These are phyloP conservation scores for Bombus waltoni DNA, from an alignment of 1,140 invertebrate species.

Conservation along the genomic window DNA sequence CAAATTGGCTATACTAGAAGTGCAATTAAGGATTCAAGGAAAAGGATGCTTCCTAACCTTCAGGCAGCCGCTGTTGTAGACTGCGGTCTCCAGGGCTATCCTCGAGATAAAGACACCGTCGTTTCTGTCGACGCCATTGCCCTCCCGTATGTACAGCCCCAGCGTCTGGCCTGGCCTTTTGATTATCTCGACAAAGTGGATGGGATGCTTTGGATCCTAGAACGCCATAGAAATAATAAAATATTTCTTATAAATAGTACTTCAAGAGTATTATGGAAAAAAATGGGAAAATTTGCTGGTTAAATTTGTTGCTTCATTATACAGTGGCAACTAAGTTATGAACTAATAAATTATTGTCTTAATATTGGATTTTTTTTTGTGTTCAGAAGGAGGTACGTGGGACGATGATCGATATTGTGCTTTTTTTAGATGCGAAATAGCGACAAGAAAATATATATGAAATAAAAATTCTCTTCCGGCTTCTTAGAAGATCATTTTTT, in stretches of 20 bases:
- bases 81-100: constrained; percentile 97
- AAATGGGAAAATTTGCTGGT: too few species aligned
- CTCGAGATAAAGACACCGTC: constrained; percentile 99
- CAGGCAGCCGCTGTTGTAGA: constrained; percentile 97
- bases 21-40: constrained; percentile 25
- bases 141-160: constrained; percentile 98
- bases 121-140: constrained; percentile 95
- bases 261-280: background rate
- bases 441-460: too few species aligned
- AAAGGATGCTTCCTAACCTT: constrained; percentile 83
- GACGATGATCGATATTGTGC: too few species aligned
- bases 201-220: constrained; percentile 90
- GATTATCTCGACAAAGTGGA: constrained; percentile 99
- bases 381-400: too few species aligned
- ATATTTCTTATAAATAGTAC: background rate
- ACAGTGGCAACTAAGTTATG: too few species aligned
- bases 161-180: constrained; percentile 99
- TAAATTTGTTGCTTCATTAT: too few species aligned
- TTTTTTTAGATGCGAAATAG: too few species aligned
- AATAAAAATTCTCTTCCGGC: too few species aligned
- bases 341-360: too few species aligned
- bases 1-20: background rate
- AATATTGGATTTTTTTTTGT: too few species aligned
- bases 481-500: too few species aligned
- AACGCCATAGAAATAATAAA: constrained; percentile 29